phyloP scores from a whole-genome alignment of 1,140 invertebrate genomes.

The Periplaneta americana region DNA sequence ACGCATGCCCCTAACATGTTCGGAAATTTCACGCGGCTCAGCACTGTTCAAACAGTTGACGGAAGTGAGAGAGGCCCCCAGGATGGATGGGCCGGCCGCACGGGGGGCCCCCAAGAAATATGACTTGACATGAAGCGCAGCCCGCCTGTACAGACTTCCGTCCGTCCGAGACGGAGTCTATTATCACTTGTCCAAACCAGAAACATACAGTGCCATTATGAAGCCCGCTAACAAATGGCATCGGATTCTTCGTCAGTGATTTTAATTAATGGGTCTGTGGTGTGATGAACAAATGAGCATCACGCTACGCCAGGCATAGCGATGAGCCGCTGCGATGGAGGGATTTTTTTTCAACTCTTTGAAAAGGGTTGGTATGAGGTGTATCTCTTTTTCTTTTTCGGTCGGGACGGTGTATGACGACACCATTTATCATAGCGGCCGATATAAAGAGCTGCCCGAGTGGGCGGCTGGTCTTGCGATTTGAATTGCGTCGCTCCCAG shows the following conservation, averaged over 20 bases:
- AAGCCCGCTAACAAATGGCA: background rate
- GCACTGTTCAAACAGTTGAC: background rate
- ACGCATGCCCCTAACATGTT: no score
- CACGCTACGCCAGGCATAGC: background rate
- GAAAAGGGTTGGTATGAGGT: background rate
- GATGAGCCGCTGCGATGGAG: background rate
- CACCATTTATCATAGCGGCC: background rate
- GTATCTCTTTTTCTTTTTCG: background rate
- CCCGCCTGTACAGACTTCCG: background rate
- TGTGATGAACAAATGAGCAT: background rate
- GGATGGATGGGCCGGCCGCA: background rate
- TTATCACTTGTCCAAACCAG: background rate
- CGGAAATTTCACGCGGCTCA: background rate
- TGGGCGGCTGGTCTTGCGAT: no score
- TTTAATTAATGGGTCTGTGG: background rate
- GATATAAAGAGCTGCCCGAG: no score
- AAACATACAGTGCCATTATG: background rate
- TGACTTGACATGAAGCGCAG: background rate
- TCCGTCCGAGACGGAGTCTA: background rate
- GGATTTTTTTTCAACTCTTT: background rate
- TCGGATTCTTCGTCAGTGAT: background rate
- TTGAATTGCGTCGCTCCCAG: background rate
- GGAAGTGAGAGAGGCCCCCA: background rate
- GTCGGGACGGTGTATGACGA: background rate
- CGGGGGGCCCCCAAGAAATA: background rate